Conservation (phyloP, 1,140 invertebrate genomes). For the Pararge aegeria region DNA sequence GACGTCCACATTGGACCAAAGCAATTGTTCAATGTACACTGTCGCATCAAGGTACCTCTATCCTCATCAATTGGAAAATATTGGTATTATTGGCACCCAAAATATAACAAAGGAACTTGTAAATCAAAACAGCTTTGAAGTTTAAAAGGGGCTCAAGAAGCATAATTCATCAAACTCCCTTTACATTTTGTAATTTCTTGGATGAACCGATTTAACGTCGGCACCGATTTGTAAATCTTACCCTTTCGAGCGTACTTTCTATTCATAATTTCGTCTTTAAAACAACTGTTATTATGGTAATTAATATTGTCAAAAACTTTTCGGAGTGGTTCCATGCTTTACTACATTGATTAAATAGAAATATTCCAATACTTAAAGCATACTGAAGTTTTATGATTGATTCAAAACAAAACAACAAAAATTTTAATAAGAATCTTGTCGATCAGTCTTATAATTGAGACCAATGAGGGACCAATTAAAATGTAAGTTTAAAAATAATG, state of each 20-base stretch:
- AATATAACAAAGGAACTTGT: constrained; percentile 13
- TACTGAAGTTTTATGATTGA: neutral
- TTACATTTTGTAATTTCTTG: constrained; percentile 24
- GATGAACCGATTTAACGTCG: constrained; percentile 17
- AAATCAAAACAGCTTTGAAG: constrained; percentile 19
- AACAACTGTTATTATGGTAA: constrained; percentile 18
- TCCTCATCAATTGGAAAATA: too few species aligned
- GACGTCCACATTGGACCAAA: too few species aligned
- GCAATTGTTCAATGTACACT: too few species aligned
- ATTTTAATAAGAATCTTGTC: too few species aligned
- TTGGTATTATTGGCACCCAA: neutral
- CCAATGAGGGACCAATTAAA: too few species aligned
- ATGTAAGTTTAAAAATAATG: too few species aligned
- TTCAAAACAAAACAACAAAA: too few species aligned
- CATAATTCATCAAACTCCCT: constrained; percentile 21
- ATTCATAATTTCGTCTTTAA: constrained; percentile 13
- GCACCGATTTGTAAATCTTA: constrained; percentile 18
- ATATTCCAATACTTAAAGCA: neutral
- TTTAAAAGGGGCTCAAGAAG: constrained; percentile 3
- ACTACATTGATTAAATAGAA: neutral
- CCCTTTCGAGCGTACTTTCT: constrained; percentile 18
- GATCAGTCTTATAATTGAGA: too few species aligned
- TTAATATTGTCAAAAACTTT: constrained; percentile 12
- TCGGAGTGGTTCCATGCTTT: constrained; percentile 8
- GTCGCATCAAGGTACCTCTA: too few species aligned